Percentiles rank a stretch among this genome's conserved stretches.
These are phyloP conservation scores for Megaceryle maxima DNA, from an alignment of 2,113 vertebrate genomes.

Conservation along the genomic window DNA sequence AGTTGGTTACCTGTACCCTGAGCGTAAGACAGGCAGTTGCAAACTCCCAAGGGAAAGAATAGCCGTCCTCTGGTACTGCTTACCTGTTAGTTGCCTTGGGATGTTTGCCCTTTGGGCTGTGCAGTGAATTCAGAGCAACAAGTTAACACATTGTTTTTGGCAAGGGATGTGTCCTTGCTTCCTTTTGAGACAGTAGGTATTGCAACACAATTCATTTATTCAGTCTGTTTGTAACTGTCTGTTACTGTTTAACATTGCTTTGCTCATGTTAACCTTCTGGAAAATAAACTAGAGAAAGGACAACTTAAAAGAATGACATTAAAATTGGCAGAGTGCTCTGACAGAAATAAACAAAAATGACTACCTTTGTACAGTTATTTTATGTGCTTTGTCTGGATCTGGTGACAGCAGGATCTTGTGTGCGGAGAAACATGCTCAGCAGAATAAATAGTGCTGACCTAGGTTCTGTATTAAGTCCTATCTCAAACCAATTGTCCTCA, in stretches of 20 bases:
- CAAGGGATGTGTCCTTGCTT: background rate
- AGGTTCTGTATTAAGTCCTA: background rate
- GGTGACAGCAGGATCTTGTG: background rate
- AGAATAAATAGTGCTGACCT: background rate
- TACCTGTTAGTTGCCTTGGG: background rate
- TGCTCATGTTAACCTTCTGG: background rate
- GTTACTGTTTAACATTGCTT: background rate
- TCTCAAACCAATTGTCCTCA: background rate
- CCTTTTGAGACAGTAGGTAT: background rate
- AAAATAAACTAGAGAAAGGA: background rate
- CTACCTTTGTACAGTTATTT: background rate
- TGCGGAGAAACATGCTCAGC: background rate
- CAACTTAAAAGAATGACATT: background rate
- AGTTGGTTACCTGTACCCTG: background rate
- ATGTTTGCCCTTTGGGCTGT: background rate
- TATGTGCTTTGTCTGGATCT: fast-evolving
- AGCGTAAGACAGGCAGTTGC: background rate
- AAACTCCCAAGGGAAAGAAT: background rate
- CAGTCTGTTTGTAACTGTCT: background rate
- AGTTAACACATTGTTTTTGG: background rate
- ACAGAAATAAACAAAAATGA: background rate
- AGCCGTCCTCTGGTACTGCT: background rate
- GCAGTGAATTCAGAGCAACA: background rate
- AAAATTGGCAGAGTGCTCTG: background rate
- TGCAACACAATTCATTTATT: background rate